phyloP scores from a whole-genome alignment of 2,797 vertebrate species.

The Adelosebastes latens region DNA sequence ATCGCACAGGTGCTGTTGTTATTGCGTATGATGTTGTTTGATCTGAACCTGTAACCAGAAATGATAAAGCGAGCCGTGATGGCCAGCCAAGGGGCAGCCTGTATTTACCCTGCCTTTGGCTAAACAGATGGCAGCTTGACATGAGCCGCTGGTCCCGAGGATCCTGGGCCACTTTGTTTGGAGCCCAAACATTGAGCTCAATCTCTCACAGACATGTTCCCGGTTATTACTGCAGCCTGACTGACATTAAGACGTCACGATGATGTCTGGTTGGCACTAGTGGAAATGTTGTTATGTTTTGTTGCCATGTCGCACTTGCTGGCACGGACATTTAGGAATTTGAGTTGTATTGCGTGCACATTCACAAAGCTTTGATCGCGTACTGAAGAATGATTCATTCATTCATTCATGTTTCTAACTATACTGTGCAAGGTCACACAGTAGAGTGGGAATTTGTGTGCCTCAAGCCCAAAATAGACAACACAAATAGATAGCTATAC shows the following conservation, averaged over 20 bases:
- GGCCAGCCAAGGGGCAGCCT: slow-evolving; percentile 31
- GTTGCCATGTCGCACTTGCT: background rate
- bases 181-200: slow-evolving; percentile 61
- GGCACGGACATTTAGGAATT: background rate
- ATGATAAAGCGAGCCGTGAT: background rate
- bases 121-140: slow-evolving; percentile 58
- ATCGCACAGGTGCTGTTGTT: background rate
- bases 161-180: slow-evolving; percentile 63
- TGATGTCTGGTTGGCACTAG: background rate
- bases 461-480: slow-evolving; percentile 6
- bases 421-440: background rate
- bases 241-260: slow-evolving; percentile 18
- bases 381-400: background rate
- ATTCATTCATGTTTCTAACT: too few species aligned
- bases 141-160: slow-evolving; percentile 16
- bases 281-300: slow-evolving; percentile 8
- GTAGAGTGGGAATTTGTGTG: background rate
- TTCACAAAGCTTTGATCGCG: background rate
- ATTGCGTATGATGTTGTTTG: background rate
- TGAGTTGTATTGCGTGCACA: background rate
- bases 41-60: slow-evolving; percentile 8
- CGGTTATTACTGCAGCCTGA: background rate
- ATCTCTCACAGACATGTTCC: slow-evolving; percentile 11
- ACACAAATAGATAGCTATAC: background rate
- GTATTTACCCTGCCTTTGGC: slow-evolving; percentile 63